Percentiles rank a stretch among this genome's conserved stretches.
Conservation (phyloP, 2,113 vertebrate species). For the Antechinus flavipes region DNA sequence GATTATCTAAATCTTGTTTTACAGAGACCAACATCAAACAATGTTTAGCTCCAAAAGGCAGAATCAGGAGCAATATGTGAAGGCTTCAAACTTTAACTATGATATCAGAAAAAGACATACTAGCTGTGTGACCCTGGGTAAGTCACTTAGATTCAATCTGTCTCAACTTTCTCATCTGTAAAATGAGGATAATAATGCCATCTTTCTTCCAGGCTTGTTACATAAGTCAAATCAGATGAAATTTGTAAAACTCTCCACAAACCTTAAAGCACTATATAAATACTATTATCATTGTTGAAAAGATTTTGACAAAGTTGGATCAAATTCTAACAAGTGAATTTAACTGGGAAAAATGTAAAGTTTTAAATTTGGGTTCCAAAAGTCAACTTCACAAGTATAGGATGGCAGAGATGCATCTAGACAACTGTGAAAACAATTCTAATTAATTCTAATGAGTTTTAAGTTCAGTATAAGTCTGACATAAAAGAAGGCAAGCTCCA, state of each 20-base stretch:
- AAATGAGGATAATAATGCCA: background rate
- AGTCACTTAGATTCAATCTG: too few species aligned
- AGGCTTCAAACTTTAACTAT: background rate
- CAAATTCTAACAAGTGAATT: background rate
- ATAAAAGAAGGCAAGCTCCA: background rate
- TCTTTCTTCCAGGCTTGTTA: background rate
- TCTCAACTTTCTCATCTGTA: background rate
- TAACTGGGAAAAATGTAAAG: background rate
- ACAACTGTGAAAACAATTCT: background rate
- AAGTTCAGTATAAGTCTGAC: background rate
- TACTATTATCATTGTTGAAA: background rate
- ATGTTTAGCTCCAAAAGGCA: background rate
- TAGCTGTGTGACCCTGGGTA: too few species aligned
- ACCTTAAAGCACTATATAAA: background rate
- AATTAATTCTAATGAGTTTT: background rate
- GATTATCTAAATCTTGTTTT: background rate
- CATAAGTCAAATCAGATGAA: background rate
- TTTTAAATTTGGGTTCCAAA: too few species aligned
- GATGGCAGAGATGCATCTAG: background rate
- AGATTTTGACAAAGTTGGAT: background rate
- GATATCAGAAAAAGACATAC: background rate
- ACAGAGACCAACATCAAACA: background rate
- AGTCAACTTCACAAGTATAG: too few species aligned
- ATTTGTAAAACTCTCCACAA: background rate
- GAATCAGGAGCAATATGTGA: background rate